A percentile compares a stretch with the other conserved stretches of the same genome.
phyloP scores from a whole-genome alignment of 2,797 vertebrate genomes.

The Periophthalmus magnuspinnatus region DNA sequence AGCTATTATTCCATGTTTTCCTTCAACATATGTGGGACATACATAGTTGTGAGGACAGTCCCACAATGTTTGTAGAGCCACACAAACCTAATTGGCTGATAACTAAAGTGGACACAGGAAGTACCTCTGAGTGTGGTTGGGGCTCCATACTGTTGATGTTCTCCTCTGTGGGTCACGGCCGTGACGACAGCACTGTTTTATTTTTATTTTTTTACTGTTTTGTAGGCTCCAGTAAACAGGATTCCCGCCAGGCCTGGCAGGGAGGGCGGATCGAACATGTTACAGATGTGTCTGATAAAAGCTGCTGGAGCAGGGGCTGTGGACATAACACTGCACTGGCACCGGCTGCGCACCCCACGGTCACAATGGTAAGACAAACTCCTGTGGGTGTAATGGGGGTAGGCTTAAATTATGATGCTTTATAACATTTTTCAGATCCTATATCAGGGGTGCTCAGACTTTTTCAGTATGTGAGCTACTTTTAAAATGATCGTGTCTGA shows the following conservation, averaged over 20 bases:
- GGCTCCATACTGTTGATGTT: slow-evolving; percentile 55
- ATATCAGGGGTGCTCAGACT: too few relatives aligned
- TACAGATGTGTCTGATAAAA: slow-evolving; percentile 64
- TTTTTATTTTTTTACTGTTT: slow-evolving; percentile 55
- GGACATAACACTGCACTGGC: slow-evolving; percentile 32
- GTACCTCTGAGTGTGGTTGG: slow-evolving; percentile 1
- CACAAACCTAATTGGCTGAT: not conserved
- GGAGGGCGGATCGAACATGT: slow-evolving; percentile 64
- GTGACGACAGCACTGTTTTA: slow-evolving; percentile 72
- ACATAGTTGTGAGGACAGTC: not conserved
- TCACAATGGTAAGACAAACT: slow-evolving; percentile 52
- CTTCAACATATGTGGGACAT: not conserved
- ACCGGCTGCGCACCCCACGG: slow-evolving; percentile 22
- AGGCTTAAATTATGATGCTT: not conserved
- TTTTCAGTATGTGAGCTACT: too few relatives aligned
- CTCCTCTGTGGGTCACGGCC: slow-evolving; percentile 36
- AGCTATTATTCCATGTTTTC: not conserved
- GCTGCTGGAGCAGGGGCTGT: slow-evolving; percentile 34
- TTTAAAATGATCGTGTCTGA: too few relatives aligned
- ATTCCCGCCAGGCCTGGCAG: slow-evolving; percentile 57
- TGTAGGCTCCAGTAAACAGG: slow-evolving; percentile 64
- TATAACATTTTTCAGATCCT: not conserved
- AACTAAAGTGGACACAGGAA: slow-evolving; percentile 22
- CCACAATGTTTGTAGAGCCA: not conserved
- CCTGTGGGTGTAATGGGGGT: not conserved